Percentiles rank a stretch among this genome's conserved stretches.
Conservation (phyloP, 2,888 invertebrate species). For the Leucania comma region DNA sequence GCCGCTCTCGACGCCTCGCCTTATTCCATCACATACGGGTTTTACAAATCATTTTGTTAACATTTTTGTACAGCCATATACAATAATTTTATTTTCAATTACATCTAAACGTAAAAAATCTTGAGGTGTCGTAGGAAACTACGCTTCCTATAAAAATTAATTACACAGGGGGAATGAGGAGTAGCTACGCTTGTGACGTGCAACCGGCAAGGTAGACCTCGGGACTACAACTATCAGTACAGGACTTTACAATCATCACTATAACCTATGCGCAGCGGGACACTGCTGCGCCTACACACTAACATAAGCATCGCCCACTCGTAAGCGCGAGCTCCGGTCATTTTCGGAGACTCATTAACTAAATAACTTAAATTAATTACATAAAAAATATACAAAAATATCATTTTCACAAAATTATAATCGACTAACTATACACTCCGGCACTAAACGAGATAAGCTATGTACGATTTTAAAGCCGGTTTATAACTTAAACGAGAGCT, state of each 20-base stretch:
- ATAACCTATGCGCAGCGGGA: conserved; percentile 78
- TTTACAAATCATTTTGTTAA: conserved; percentile 90
- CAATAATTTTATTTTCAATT: conserved; percentile 91
- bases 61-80: conserved; percentile 91
- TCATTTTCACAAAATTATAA: conserved; percentile 90
- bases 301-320: conserved; percentile 84
- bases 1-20: conserved; percentile 83
- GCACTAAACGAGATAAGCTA: conserved; percentile 88
- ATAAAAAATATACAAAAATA: conserved; percentile 91
- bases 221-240: conserved; percentile 89
- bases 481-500: conserved; percentile 90
- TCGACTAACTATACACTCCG: conserved; percentile 89
- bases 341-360: conserved; percentile 79
- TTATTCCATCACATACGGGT: conserved; percentile 89
- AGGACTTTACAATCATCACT: conserved; percentile 90
- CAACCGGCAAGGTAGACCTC: conserved; percentile 89
- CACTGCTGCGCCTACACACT: conserved; percentile 70
- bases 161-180: conserved; percentile 90
- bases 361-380: conserved; percentile 89
- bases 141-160: conserved; percentile 90
- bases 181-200: conserved; percentile 89
- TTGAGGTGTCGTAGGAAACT: conserved; percentile 90
- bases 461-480: conserved; percentile 89
- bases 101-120: conserved; percentile 91
- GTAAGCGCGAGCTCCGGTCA: conserved; percentile 77